Percentiles rank a stretch among this genome's conserved stretches.
These are phyloP conservation scores for Beroe forskalii DNA, from an alignment of 37 sponge, comb jelly and placozoan genomes.

Conservation along the genomic window DNA sequence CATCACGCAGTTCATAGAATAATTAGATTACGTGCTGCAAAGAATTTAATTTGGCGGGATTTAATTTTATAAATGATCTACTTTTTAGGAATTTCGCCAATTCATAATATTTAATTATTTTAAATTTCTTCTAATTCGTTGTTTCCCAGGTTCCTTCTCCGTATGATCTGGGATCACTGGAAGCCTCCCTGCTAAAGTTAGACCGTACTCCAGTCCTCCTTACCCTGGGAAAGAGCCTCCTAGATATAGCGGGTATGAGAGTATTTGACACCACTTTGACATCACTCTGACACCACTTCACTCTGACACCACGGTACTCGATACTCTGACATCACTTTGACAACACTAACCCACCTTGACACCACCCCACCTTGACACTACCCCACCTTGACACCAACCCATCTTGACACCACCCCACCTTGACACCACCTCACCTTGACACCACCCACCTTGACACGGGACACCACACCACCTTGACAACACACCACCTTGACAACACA, in stretches of 20 bases:
- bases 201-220: not conserved
- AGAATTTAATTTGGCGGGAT: too few species aligned
- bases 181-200: not conserved
- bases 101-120: too few species aligned
- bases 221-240: not conserved
- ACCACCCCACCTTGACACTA: not conserved
- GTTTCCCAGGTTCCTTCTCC: not conserved
- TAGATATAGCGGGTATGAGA: not conserved
- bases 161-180: not conserved
- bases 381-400: too few species aligned
- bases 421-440: not conserved
- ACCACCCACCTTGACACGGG: too few species aligned
- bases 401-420: not conserved
- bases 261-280: not conserved
- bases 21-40: too few species aligned
- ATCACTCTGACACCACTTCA: not conserved
- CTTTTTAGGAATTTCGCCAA: too few species aligned
- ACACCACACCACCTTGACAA: too few species aligned
- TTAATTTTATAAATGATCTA: too few species aligned
- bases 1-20: too few species aligned
- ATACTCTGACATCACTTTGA: not conserved
- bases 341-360: not conserved
- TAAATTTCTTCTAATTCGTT: too few species aligned
- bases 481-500: too few species aligned
- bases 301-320: not conserved